Percentiles rank a stretch among this genome's conserved stretches.
Evolutionary conservation across 2,888 invertebrate genomes (phyloP).

Genomic region (Rhyacophila evoluta): DNA sequence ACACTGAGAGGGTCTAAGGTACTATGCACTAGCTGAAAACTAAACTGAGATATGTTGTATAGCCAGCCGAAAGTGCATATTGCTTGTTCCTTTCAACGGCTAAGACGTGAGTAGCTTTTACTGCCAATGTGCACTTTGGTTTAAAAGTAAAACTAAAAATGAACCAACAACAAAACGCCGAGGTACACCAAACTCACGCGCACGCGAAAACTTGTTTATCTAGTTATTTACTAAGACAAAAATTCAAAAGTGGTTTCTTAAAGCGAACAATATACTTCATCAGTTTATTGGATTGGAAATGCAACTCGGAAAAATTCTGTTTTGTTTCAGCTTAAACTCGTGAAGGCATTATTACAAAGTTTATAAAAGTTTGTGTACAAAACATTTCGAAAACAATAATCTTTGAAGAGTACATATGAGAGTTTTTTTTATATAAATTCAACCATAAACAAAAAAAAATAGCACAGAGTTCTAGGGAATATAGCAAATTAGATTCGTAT

Average conservation of each 20-base stretch:
- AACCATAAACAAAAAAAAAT: too few relatives aligned
- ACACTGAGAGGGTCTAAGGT: neutral
- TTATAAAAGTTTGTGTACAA: neutral
- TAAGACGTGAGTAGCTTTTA: slow-evolving; percentile 27
- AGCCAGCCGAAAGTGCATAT: slow-evolving; percentile 22
- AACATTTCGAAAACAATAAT: neutral
- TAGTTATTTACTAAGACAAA: neutral
- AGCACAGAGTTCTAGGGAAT: too few relatives aligned
- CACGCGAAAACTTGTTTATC: slow-evolving; percentile 3
- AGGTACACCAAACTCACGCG: neutral
- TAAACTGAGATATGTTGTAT: slow-evolving; percentile 10
- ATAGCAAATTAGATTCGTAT: too few relatives aligned
- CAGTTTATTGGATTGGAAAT: neutral
- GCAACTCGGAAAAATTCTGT: neutral
- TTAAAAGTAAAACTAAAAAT: slow-evolving; percentile 9
- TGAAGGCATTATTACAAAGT: neutral
- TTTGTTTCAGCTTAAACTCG: neutral
- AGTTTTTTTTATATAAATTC: neutral
- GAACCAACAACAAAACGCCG: neutral
- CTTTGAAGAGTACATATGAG: neutral
- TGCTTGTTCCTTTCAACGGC: slow-evolving; percentile 29
- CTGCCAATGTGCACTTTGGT: slow-evolving; percentile 25
- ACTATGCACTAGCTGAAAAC: neutral
- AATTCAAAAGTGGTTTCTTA: neutral
- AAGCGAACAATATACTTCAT: neutral